Base-by-base conservation (phyloP, 2,113 vertebrate genomes). In the Euleptes europaea region DNA sequence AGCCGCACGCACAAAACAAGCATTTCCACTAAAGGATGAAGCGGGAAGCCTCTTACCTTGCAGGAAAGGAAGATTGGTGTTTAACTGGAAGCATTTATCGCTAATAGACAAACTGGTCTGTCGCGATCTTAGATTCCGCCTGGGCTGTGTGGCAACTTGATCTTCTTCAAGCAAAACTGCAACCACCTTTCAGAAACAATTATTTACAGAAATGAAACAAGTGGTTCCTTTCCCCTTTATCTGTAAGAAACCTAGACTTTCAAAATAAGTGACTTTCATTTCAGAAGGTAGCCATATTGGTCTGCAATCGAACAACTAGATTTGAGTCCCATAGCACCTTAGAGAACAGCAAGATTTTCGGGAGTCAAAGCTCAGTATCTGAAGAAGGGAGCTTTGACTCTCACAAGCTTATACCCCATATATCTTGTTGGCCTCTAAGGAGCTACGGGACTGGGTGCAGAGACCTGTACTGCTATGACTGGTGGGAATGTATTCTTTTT, bases 131-230 rank as follows among this genome's bases (percentile, higher is more conserved):
- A 92, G 89, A 77, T 94, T 96, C 90, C 92, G 91, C 49, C 85
- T 87, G 28, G 97, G 96, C 23, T 95, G 95, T 40, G 85, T 94
- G 60, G 97, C 96, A 63, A 96, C 92, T 75, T 94, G 95, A 86
- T 98, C 97, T 92, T 99, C 98, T 88, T 99, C 98, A 88, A 99
- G 90, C 84, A 99, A 95, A 82, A 99, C 97, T 12, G 97, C 94
- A 80, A 99, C 96, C 91, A 99, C 98, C 98, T 99, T 93, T 81
- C 87, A 92, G 91, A 93, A 76, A 94, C 31, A 93, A 84, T 78
- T n/a, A 60, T 51, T 71, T 19, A 86, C 66, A 54, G n/a, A 78
- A 80, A 79, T 8, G 26, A 4, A 57, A 70, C 4, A 35, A 23
- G 15, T 3, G 7, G 8, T 38, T 17, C 33, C 35, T 57, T 12